phyloP scores from a whole-genome alignment of 2,113 vertebrate species.

The Dipodomys stephensi region DNA sequence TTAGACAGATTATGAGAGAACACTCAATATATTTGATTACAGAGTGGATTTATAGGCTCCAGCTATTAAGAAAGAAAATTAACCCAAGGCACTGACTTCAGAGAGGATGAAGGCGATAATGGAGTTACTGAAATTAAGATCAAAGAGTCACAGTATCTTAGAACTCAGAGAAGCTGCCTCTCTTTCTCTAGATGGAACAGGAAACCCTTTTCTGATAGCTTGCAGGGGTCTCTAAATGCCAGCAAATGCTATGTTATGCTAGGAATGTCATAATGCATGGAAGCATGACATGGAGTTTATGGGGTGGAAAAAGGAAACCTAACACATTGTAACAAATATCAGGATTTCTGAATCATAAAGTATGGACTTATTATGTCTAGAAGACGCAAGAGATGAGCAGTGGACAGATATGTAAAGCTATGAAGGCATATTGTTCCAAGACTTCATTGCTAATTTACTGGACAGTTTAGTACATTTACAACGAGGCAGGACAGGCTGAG shows the following conservation, averaged over 20 bases:
- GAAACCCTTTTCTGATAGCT: neutral
- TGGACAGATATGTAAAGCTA: neutral
- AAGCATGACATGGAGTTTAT: neutral
- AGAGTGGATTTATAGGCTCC: conserved; percentile 40
- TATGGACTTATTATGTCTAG: neutral
- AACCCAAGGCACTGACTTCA: neutral
- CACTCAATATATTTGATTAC: conserved; percentile 35
- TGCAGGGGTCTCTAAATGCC: neutral
- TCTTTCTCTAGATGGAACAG: neutral
- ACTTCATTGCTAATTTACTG: neutral
- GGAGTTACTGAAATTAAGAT: conserved; percentile 46
- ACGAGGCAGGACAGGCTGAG: neutral
- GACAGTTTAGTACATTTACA: neutral
- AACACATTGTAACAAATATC: neutral
- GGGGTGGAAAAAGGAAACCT: neutral
- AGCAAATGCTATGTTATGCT: neutral
- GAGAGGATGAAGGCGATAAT: conserved; percentile 21
- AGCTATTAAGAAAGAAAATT: conserved; percentile 46
- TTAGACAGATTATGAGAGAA: conserved; percentile 57
- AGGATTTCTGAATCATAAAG: neutral
- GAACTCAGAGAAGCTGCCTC: neutral
- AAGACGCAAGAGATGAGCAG: neutral
- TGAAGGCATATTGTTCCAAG: neutral
- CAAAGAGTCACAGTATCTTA: neutral
- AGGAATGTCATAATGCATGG: neutral